A percentile compares a stretch with the other conserved stretches of the same genome.
These are phyloP conservation scores for Acipenser oxyrinchus DNA, from an alignment of 2,797 vertebrate genomes.

Conservation along the genomic window DNA sequence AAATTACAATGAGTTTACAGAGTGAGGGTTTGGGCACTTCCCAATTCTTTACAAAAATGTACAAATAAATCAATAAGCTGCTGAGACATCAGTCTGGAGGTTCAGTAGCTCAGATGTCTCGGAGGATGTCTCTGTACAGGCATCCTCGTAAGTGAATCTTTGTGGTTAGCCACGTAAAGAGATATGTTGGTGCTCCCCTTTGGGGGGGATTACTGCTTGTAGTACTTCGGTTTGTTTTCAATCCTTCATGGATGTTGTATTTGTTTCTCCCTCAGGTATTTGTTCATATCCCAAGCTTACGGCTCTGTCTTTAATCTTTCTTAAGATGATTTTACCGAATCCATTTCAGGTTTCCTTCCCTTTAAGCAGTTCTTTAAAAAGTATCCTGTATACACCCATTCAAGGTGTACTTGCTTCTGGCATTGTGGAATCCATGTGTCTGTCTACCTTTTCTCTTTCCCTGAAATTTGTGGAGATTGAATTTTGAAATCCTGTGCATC, in stretches of 20 bases:
- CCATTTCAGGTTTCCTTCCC: not conserved
- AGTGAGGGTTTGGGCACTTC: not conserved
- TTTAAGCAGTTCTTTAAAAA: too few species aligned
- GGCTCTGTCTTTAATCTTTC: not conserved
- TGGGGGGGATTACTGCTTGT: not conserved
- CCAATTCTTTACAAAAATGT: not conserved
- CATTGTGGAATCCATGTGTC: too few species aligned
- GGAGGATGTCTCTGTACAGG: not conserved
- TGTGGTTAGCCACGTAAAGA: not conserved
- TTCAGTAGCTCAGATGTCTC: not conserved
- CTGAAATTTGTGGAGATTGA: too few species aligned
- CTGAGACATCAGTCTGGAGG: not conserved
- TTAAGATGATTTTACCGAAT: not conserved
- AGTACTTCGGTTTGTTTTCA: not conserved
- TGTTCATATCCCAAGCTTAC: not conserved
- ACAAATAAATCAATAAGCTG: not conserved
- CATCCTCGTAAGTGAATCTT: not conserved
- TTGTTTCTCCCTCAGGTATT: not conserved
- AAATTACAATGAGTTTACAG: not conserved
- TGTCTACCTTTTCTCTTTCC: too few species aligned
- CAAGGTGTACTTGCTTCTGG: too few species aligned
- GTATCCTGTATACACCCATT: too few species aligned
- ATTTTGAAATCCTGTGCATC: too few species aligned
- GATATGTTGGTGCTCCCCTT: not conserved
- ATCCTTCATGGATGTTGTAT: not conserved